Conservation (phyloP, 2,113 vertebrate genomes). For the Heterotilapia buettikoferi region DNA sequence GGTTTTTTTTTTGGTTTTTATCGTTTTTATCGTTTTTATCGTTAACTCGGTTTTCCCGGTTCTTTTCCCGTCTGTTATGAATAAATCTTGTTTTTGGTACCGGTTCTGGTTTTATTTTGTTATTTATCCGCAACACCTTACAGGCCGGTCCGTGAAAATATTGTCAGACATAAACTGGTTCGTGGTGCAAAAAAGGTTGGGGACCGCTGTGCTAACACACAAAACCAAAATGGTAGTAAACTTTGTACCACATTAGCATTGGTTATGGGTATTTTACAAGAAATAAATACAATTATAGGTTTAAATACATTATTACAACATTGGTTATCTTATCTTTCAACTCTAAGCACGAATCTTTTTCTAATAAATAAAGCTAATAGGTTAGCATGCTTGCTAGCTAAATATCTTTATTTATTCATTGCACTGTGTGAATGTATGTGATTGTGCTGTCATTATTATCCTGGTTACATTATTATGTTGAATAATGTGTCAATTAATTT, state of each 20-base stretch:
- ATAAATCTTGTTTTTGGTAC: neutral
- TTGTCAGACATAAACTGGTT: neutral
- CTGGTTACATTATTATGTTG: too few relatives aligned
- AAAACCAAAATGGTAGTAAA: neutral
- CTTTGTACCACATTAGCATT: neutral
- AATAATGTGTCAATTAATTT: neutral
- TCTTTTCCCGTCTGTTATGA: neutral
- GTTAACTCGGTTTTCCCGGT: too few relatives aligned
- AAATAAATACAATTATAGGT: neutral
- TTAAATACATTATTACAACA: neutral
- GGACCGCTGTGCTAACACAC: neutral
- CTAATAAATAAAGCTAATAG: neutral
- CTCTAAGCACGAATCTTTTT: neutral
- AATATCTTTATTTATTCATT: neutral
- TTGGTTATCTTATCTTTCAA: neutral
- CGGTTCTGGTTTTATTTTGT: neutral
- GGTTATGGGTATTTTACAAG: neutral
- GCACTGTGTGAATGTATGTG: neutral
- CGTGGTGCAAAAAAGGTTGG: neutral
- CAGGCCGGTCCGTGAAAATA: neutral
- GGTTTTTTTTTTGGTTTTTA: neutral
- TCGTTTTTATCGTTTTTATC: accelerated
- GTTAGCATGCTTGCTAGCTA: neutral
- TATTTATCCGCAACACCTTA: neutral
- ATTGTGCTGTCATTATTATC: neutral